Evolutionary conservation across 2,888 invertebrate genomes (phyloP).

Genomic region (Amorpha juglandis): DNA sequence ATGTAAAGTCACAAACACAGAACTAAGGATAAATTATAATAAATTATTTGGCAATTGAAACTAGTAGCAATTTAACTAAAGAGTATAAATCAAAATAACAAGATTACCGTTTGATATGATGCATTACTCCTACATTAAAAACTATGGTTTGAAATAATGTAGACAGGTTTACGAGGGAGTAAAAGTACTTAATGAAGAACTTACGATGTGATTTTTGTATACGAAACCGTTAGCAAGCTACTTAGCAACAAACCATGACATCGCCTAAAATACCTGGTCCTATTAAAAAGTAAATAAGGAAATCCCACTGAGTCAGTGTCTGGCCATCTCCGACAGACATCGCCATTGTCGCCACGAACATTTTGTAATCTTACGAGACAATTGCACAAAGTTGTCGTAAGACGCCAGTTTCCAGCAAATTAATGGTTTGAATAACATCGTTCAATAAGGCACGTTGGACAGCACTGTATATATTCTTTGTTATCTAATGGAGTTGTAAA

Average conservation of each 20-base stretch:
- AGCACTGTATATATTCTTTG: not conserved
- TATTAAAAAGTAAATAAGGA: constrained; percentile 34
- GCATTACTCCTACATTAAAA: no score
- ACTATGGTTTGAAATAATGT: no score
- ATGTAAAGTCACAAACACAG: no score
- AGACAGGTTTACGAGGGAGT: no score
- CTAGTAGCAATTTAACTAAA: no score
- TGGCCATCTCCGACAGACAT: constrained; percentile 13
- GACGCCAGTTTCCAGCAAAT: not conserved
- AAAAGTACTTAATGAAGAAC: no score
- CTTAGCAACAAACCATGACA: constrained; percentile 17
- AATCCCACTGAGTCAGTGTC: constrained; percentile 30
- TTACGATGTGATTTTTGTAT: no score
- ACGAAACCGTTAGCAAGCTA: not conserved
- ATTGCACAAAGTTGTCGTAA: constrained; percentile 11
- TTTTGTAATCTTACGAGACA: constrained; percentile 23
- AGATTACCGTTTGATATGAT: no score
- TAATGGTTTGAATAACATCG: not conserved
- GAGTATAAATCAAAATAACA: no score
- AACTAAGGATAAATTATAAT: no score
- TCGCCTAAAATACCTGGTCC: not conserved
- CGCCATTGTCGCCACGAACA: constrained; percentile 24
- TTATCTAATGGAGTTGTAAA: not conserved
- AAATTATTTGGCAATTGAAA: no score
- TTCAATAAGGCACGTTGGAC: not conserved